Percentiles rank a stretch among this genome's conserved stretches.
Conservation (phyloP, 2,888 invertebrate genomes). For the Eumerus sabulonum region DNA sequence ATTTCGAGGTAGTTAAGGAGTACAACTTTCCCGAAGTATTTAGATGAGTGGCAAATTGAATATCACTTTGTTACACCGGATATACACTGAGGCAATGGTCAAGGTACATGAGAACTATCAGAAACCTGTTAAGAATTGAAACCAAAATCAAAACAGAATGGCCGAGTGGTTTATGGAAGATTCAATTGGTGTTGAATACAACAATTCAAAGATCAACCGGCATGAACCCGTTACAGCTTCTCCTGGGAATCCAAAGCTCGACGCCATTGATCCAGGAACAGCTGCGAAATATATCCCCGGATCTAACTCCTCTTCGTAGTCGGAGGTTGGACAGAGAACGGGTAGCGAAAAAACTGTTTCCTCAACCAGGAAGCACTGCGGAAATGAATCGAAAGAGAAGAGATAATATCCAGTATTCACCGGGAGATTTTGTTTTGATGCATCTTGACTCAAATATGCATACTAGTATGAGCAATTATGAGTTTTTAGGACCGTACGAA, state of each 20-base stretch:
- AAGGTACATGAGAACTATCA: no score
- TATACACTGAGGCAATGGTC: slow-evolving; percentile 19
- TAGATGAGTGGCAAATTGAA: slow-evolving; percentile 18
- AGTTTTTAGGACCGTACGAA: slow-evolving; percentile 26
- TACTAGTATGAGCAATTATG: slow-evolving; percentile 21
- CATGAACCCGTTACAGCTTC: slow-evolving; percentile 21
- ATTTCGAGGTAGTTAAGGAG: no score
- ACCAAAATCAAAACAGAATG: slow-evolving; percentile 25
- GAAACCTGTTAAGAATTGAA: no score
- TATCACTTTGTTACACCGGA: slow-evolving; percentile 31
- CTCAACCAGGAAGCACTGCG: slow-evolving; percentile 1
- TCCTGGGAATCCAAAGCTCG: slow-evolving; percentile 31
- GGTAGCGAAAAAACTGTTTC: slow-evolving; percentile 11
- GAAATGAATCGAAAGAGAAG: slow-evolving; percentile 20
- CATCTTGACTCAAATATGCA: slow-evolving; percentile 31
- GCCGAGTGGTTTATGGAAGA: slow-evolving; percentile 27
- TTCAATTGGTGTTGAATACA: slow-evolving; percentile 15
- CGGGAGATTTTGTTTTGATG: slow-evolving; percentile 19
- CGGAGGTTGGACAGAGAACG: slow-evolving; percentile 19
- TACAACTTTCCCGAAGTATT: slow-evolving; percentile 9
- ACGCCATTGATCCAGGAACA: slow-evolving; percentile 23
- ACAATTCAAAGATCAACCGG: slow-evolving; percentile 28
- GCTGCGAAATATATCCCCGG: slow-evolving; percentile 19
- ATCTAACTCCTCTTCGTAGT: slow-evolving; percentile 19
- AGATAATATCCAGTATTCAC: slow-evolving; percentile 7